Evolutionary conservation across 2,888 invertebrate species (phyloP).

Genomic region (Calameuta idolon): DNA sequence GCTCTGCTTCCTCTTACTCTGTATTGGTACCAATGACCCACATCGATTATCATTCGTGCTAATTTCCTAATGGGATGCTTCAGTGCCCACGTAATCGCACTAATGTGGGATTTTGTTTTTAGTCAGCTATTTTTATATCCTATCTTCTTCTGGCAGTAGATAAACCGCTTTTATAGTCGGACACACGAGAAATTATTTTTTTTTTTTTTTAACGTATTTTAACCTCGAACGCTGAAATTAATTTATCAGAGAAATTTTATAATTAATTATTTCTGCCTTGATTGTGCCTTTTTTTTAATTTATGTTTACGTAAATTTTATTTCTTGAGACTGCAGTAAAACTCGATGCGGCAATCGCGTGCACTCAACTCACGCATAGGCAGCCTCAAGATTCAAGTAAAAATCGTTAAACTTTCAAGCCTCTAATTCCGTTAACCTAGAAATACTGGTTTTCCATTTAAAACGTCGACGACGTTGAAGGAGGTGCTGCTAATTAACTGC

Average conservation of each 20-base stretch:
- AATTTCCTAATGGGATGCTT: conserved; percentile 14
- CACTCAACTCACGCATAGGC: not conserved
- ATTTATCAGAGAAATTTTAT: not conserved
- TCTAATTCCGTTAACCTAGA: not conserved
- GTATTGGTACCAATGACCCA: not conserved
- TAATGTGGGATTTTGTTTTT: not conserved
- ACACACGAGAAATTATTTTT: not conserved
- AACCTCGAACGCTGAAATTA: not conserved
- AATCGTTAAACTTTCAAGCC: not conserved
- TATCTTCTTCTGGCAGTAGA: not conserved
- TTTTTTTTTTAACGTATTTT: not conserved
- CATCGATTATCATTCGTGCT: conserved; percentile 9
- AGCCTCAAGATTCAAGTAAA: not conserved
- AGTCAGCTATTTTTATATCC: not conserved
- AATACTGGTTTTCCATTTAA: not conserved
- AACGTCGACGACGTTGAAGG: not conserved
- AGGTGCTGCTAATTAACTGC: not conserved
- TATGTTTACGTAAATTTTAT: not conserved
- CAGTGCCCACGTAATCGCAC: not conserved
- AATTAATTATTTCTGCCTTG: not conserved
- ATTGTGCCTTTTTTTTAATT: conserved; percentile 8
- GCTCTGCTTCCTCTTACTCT: not conserved
- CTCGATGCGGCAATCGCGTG: not conserved
- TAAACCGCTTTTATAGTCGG: not conserved
- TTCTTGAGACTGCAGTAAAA: not conserved